Evolutionary conservation across 2,797 vertebrate genomes (phyloP), one percentile per base, ranked within the genome.

Genomic region (Salarias fasciatus): DNA sequence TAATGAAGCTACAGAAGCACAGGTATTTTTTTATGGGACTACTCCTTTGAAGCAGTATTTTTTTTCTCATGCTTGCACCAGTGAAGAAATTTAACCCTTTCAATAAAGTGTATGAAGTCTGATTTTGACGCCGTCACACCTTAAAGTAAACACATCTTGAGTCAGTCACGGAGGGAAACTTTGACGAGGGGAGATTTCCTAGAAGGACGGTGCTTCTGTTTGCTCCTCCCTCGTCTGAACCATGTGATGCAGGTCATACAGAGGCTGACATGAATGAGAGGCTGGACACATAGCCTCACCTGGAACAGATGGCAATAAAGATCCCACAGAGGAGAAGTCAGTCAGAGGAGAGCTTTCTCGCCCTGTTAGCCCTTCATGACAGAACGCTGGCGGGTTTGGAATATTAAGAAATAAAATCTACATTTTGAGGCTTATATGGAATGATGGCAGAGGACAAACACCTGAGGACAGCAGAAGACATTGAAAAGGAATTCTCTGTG

Each of bases 161-260:
- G 9, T 35, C 33, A 35, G 6, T 35, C 6, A 6, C 2, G 33
- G 33, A 55, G 57, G 37, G 37, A 55, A 45, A 37, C 9, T 0
- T 42, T 59, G 24, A 42, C 5, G 60, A 47, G 3, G 66, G 6
- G 58, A 35, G 15, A 58, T 63, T 86, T 70, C 43, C 37, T 66
- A 51, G 70, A 80, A 69, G 54, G 31, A 46, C 12, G 12, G 24
- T 11, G 0, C 4, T 48, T 57, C 37, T 53, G 33, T 29, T 62
- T 1, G 71, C 86, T 86, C 88, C 88, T 81, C 88, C 86, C 73
- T 65, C 12, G 29, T 49, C 3, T 63, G 38, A 50, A 48, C 55
- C 87, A 88, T 86, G 83, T 89, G 87, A 85, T 72, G 24, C 55
- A 74, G 47, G 60, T 80, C 61, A 82, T 71, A 78, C 60, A 48